A percentile compares a stretch with the other conserved stretches of the same genome.
Evolutionary conservation across 1,140 invertebrate species (phyloP).

Genomic region (Phymastichus coffea): DNA sequence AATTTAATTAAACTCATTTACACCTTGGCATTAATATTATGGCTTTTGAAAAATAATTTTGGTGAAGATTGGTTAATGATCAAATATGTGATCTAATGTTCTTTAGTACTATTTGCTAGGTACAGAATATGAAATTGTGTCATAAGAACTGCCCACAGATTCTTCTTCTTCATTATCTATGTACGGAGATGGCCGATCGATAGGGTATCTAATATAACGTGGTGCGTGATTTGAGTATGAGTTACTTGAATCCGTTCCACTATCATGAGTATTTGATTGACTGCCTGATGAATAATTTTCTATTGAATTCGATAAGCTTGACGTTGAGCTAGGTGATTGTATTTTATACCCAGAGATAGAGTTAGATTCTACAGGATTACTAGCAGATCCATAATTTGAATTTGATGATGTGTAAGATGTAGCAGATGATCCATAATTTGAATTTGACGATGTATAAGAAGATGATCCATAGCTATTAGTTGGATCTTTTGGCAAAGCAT

Average conservation of each 20-base stretch:
- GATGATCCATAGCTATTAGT: too few species aligned
- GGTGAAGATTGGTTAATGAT: too few species aligned
- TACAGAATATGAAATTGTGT: slow-evolving; percentile 54
- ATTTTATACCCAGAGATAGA: slow-evolving; percentile 2
- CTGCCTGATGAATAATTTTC: slow-evolving; percentile 1
- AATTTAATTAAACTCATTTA: too few species aligned
- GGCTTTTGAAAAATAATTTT: too few species aligned
- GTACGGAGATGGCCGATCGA: slow-evolving; percentile 17
- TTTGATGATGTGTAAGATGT: background rate
- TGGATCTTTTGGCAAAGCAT: too few species aligned
- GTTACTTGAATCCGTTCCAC: slow-evolving; percentile 21
- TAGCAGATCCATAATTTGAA: background rate
- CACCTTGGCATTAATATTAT: too few species aligned
- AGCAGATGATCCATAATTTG: slow-evolving; percentile 22
- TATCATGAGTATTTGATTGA: background rate
- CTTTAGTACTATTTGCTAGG: slow-evolving; percentile 41
- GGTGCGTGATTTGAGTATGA: slow-evolving; percentile 42
- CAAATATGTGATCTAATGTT: too few species aligned
- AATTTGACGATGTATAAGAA: background rate
- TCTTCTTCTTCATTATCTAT: slow-evolving; percentile 28
- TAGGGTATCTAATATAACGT: slow-evolving; percentile 39
- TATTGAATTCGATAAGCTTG: slow-evolving; percentile 19
- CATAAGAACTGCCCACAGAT: slow-evolving; percentile 37
- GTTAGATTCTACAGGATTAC: background rate
- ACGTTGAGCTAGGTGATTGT: background rate